A percentile compares a stretch with the other conserved stretches of the same genome.
Evolutionary conservation across 2,113 vertebrate species (phyloP).

Genomic region (Melospiza georgiana): DNA sequence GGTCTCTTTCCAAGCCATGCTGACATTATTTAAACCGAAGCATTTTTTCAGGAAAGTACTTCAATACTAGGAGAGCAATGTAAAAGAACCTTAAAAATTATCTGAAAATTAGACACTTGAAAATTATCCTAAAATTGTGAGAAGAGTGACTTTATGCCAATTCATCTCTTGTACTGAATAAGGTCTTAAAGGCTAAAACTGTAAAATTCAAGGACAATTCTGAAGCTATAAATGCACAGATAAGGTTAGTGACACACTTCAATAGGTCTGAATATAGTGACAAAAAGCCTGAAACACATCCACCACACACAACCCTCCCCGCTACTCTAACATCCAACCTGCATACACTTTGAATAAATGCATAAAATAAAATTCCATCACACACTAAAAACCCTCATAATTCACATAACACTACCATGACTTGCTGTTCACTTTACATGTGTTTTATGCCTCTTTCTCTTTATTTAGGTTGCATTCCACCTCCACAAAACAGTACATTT

Average conservation of each 20-base stretch:
- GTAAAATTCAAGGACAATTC: not conserved
- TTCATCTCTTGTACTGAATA: not conserved
- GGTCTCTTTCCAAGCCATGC: not conserved
- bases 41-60: not conserved
- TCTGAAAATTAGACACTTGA: not conserved
- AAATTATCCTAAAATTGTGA: not conserved
- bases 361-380: not conserved
- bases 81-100: not conserved
- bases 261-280: not conserved
- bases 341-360: not conserved
- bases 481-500: not conserved
- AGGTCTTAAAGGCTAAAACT: not conserved
- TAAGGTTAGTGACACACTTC: not conserved
- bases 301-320: accelerated
- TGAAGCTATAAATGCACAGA: not conserved
- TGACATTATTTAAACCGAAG: not conserved
- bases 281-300: not conserved
- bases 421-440: not conserved
- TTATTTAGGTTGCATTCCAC: not conserved
- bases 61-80: not conserved
- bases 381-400: not conserved
- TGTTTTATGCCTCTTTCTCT: not conserved
- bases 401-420: not conserved
- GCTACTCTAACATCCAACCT: not conserved
- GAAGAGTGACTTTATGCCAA: not conserved